These are phyloP conservation scores for Chromobotia macracanthus DNA, from an alignment of 2,797 vertebrate genomes.

Conservation along the genomic window DNA sequence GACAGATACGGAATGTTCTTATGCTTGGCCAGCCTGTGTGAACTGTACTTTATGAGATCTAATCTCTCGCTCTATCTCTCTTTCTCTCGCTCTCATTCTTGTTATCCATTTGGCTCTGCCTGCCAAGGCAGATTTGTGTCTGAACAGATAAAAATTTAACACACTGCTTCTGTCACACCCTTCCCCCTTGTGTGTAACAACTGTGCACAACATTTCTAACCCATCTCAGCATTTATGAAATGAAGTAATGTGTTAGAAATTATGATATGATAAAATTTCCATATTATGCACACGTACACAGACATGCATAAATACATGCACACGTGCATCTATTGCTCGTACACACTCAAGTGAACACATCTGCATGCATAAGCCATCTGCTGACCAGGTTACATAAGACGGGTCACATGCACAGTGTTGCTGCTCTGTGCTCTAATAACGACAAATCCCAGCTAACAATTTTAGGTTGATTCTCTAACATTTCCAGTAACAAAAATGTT, in stretches of 20 bases:
- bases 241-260: too few species aligned
- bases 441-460: not conserved
- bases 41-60: conserved; percentile 24
- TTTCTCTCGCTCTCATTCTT: not conserved
- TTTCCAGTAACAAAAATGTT: too few species aligned
- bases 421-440: conserved; percentile 8
- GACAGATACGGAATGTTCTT: not conserved
- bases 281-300: conserved; percentile 19
- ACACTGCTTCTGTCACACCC: conserved; percentile 2
- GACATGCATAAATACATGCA: conserved; percentile 15
- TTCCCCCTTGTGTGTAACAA: not conserved
- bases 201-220: not conserved
- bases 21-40: conserved; percentile 2
- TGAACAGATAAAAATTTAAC: conserved; percentile 50
- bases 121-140: conserved; percentile 48
- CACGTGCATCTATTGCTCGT: conserved; percentile 1
- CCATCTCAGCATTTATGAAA: conserved; percentile 10
- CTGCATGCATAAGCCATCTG: conserved; percentile 74
- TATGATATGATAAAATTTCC: too few species aligned
- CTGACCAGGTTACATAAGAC: conserved; percentile 75
- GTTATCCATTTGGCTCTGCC: conserved; percentile 33
- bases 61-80: conserved; percentile 16
- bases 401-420: conserved; percentile 70
- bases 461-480: too few species aligned
- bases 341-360: conserved; percentile 49